phyloP scores from a whole-genome alignment of 2,797 vertebrate species.

The Amphiprion clarkii region DNA sequence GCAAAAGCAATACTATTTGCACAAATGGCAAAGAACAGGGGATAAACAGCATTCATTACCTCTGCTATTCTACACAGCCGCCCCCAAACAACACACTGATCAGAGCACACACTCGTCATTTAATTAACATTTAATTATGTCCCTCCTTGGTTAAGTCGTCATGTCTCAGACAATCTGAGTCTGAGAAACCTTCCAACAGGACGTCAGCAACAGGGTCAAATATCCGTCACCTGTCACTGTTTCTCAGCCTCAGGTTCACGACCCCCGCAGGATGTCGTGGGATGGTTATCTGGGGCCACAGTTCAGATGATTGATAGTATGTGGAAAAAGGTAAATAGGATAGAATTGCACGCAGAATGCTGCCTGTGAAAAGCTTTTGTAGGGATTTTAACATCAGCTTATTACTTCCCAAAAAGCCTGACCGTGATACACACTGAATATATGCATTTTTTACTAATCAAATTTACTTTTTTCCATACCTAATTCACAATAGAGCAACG shows the following conservation, averaged over 20 bases:
- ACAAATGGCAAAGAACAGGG: too few species aligned
- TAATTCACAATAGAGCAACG: too few species aligned
- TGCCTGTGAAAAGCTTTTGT: neutral
- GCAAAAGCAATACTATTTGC: too few species aligned
- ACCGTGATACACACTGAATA: too few species aligned
- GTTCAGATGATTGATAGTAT: constrained; percentile 8
- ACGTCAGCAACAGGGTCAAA: constrained; percentile 23
- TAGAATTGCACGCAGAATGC: neutral
- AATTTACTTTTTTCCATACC: too few species aligned
- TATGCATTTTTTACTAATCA: too few species aligned
- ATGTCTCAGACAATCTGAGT: constrained; percentile 4
- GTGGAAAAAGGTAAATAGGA: neutral
- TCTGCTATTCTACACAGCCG: too few species aligned
- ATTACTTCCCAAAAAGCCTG: too few species aligned
- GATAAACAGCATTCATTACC: too few species aligned
- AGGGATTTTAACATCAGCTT: neutral
- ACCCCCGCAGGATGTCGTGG: constrained; percentile 9
- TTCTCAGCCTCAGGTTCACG: constrained; percentile 38
- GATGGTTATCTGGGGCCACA: constrained; percentile 37
- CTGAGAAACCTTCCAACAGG: neutral
- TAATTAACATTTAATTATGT: accelerated
- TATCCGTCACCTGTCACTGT: constrained; percentile 51
- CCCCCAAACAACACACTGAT: too few species aligned
- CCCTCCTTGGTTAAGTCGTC: neutral
- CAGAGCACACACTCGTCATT: too few species aligned